Evolutionary conservation across 2,888 invertebrate species (phyloP), one percentile per base, ranked within the genome.

Genomic region (Altica lythri): DNA sequence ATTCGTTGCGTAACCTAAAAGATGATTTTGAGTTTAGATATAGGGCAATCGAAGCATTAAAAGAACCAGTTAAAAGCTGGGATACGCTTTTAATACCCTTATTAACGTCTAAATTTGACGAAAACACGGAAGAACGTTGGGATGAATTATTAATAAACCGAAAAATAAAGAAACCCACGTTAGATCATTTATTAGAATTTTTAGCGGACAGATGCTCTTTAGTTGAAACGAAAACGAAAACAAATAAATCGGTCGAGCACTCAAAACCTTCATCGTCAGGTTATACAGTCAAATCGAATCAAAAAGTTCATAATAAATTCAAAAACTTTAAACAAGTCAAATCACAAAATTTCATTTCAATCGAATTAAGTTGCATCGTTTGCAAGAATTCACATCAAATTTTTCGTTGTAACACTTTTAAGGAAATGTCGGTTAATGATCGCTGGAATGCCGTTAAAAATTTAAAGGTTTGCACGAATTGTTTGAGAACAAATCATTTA

Each of bases 41-140:
- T n/a, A n/a, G n/a, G n/a, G n/a, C 18, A 37, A 37, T 37, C 37
- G 18, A 37, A 16, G 37, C 14, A 2, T 37, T 37, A 37, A 16
- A 16, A 6, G 37, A 37, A 37, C 37, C 37, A 17, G 37, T 37
- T 10, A 9, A 37, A 37, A 29, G 29, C 29, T 29, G 29, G 29
- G 29, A 29, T 29, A 29, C 29, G 29, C 29, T 29, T 29, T 29
- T 29, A 29, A 29, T 29, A 2, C 29, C 9, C 10, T 2, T 29
- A 29, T 29, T 29, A 29, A 29, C 29, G 2, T 29, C 29, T n/a
- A n/a, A n/a, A n/a, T n/a, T n/a, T n/a, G n/a, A n/a, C n/a, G n/a
- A n/a, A n/a, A n/a, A n/a, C n/a, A n/a, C n/a, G n/a, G n/a, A n/a
- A n/a, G n/a, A n/a, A n/a, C n/a, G n/a, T n/a, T n/a, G n/a, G n/a